phyloP scores from a whole-genome alignment of 2,888 invertebrate species.

The Heliconius ethilla region DNA sequence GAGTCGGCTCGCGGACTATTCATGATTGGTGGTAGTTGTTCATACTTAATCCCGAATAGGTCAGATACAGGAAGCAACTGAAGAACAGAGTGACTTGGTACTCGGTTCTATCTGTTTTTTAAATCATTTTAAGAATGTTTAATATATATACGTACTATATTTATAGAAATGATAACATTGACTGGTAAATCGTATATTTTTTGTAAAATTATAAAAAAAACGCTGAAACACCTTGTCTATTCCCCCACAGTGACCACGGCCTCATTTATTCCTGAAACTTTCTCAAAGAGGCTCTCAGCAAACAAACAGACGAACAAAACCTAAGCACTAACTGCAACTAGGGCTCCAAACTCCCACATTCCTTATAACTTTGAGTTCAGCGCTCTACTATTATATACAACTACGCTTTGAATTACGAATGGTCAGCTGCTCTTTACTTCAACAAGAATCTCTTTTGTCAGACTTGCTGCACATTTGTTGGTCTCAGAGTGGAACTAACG shows the following conservation, averaged over 20 bases:
- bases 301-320: slow-evolving; percentile 29
- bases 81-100: too few relatives aligned
- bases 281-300: slow-evolving; percentile 23
- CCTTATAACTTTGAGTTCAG: slow-evolving; percentile 25
- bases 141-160: too few relatives aligned
- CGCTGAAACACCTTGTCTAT: not conserved
- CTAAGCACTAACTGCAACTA: slow-evolving; percentile 23
- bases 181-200: not conserved
- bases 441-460: slow-evolving; percentile 11
- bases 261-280: slow-evolving; percentile 25
- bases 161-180: not conserved
- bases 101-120: too few relatives aligned
- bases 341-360: slow-evolving; percentile 24
- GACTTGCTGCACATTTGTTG: not conserved
- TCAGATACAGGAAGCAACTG: too few relatives aligned
- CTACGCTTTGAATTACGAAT: slow-evolving; percentile 8
- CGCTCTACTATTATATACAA: slow-evolving; percentile 10
- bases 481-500: not conserved
- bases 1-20: too few relatives aligned
- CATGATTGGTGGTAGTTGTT: too few relatives aligned
- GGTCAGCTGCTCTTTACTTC: slow-evolving; percentile 20
- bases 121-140: too few relatives aligned
- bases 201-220: not conserved
- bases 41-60: too few relatives aligned
- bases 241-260: not conserved